phyloP scores from a whole-genome alignment of 2,797 vertebrate genomes.

The Erithacus rubecula region DNA sequence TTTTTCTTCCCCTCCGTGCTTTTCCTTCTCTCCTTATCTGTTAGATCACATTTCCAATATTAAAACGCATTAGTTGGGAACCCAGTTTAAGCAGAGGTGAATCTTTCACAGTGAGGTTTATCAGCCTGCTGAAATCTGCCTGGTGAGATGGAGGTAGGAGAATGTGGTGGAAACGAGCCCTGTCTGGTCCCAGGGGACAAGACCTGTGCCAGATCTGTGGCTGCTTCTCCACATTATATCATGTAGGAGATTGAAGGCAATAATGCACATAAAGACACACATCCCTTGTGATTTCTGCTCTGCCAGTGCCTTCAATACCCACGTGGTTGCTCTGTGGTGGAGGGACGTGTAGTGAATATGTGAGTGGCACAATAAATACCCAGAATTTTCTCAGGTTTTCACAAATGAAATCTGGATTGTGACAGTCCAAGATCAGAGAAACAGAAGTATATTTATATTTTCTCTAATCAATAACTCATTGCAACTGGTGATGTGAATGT shows the following conservation, averaged over 20 bases:
- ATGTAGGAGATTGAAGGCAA: not conserved
- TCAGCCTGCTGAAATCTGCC: not conserved
- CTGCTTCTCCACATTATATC: not conserved
- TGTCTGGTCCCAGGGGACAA: not conserved
- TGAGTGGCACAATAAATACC: not conserved
- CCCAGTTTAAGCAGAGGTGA: not conserved
- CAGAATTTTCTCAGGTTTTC: not conserved
- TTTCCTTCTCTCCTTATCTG: conserved; percentile 29
- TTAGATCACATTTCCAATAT: conserved; percentile 20
- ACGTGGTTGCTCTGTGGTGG: not conserved
- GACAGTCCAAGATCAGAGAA: not conserved
- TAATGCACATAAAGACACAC: not conserved
- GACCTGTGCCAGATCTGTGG: not conserved
- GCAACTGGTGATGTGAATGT: not conserved
- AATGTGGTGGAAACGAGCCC: not conserved
- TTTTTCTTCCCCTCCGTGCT: not conserved
- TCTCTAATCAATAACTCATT: not conserved
- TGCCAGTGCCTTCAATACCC: not conserved
- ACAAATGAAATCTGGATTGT: not conserved
- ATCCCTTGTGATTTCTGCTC: not conserved
- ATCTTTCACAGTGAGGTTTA: not conserved
- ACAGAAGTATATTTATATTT: not conserved
- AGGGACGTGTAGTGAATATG: not conserved
- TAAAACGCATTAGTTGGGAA: conserved; percentile 23
- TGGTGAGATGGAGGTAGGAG: not conserved